Conservation (phyloP, 2,797 vertebrate genomes). For the Argya squamiceps region DNA sequence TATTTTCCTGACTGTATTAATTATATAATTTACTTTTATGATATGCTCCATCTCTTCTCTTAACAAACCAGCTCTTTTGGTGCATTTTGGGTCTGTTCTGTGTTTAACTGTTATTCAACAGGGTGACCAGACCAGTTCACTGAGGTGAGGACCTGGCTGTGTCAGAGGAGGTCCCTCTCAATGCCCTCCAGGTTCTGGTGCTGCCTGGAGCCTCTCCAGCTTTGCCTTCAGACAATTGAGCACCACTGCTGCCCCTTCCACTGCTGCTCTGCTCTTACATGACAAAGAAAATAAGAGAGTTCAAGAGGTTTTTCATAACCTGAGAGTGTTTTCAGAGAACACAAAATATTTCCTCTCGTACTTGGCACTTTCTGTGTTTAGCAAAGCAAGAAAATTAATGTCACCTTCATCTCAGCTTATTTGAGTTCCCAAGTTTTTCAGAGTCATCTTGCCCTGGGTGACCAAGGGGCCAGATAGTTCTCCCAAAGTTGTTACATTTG, state of each 20-base stretch:
- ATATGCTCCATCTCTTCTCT: not conserved
- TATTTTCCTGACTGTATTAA: not conserved
- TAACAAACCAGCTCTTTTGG: not conserved
- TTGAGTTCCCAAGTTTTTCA: not conserved
- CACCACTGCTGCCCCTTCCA: not conserved
- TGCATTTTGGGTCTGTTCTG: not conserved
- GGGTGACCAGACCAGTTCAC: not conserved
- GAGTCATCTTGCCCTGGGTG: fast-evolving
- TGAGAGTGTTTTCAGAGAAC: not conserved
- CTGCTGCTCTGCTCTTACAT: not conserved
- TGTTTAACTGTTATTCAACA: not conserved
- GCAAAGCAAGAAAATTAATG: not conserved
- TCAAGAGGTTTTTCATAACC: not conserved
- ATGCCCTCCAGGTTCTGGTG: not conserved
- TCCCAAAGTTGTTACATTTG: not conserved
- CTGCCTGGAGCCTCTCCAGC: not conserved
- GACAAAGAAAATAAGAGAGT: not conserved
- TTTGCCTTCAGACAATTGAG: fast-evolving
- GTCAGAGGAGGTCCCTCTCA: fast-evolving
- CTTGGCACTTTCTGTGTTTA: not conserved
- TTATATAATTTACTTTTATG: not conserved
- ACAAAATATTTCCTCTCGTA: not conserved
- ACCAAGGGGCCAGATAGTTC: not conserved
- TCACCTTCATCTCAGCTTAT: not conserved
- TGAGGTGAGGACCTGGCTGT: not conserved